Evolutionary conservation across 2,888 invertebrate species (phyloP), one percentile per base, ranked within the genome.

Genomic region (Ornithoptera alexandrae): DNA sequence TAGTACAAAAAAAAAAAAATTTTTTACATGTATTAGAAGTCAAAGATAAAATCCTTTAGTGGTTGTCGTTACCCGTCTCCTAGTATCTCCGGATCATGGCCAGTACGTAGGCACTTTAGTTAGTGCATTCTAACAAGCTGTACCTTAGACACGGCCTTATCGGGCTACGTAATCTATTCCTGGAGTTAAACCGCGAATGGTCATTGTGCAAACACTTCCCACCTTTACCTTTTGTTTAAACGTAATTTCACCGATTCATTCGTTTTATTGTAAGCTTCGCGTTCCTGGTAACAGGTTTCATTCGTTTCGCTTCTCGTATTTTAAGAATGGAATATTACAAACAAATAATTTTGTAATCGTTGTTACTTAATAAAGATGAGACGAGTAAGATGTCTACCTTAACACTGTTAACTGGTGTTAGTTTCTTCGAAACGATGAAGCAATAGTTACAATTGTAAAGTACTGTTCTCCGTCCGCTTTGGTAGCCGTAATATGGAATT

Each of bases 201-300:
- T 79, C 80, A 77, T 76, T 73, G 73, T 75, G 77, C 73, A 69
- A 60, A 72, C 72, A 61, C 50, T 67, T 67, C 67, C 67, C 67
- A 67, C 62, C 72, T 74, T 76, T 75, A 60, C 64, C 67, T 70
- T 70, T 67, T 70, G 62, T 70, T 70, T 46, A 69, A 30, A 30
- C 65, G 81, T 81, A 83, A 85, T 83, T 81, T 78, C 73, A 72
- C 73, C 76, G 84, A 82, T 84, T 84, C 81, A 81, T 81, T 87
- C 85, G 84, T 86, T 87, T 86, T 86, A 84, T 86, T 84, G 79
- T 79, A 74, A 78, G 74, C 77, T 74, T 66, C 46, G 60, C 62
- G 62, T 71, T 68, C 62, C 64, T 66, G 7, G 62, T 46, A 50
- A 62, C 62, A 22, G 6, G 7, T 42, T 39, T 30, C 30, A 2